Evolutionary conservation across 2,113 vertebrate genomes (phyloP), one percentile per base, ranked within the genome.

Genomic region (Corythoichthys haematopterus): DNA sequence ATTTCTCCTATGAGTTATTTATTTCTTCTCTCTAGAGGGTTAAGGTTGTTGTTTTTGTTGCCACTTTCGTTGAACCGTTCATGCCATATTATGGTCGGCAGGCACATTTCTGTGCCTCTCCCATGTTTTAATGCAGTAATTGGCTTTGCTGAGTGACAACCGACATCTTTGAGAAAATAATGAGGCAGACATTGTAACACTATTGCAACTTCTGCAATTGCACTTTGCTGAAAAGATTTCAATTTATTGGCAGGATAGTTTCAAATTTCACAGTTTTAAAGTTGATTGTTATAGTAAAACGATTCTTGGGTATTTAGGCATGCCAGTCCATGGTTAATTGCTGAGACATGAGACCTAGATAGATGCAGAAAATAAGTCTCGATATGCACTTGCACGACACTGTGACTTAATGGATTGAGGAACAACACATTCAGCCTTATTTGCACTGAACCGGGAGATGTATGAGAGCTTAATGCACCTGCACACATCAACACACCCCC

Each of bases 121-220:
- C 68, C 74, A 56, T 56, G 77, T 74, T 72, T 60, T 71, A 73
- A 77, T 79, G 71, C 51, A 15, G 76, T 87, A 79, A 87, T 80
- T 84, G 83, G 74, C 64, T 55, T 28, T 40, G 4, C 68, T 82
- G 85, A 80, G 65, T 82, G 77, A 80, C 85, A 77, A 35, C 35
- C 46, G 6, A 13, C 35, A 20, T 76, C 75, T 80, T 28, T 0
- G 63, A 68, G 80, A 69, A 72, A 75, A 78, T 85, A 84, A 84
- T 72, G 73, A 85, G 75, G 79, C 76, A 48, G 80, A 70, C 75
- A 76, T 81, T 82, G 83, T 78, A 50, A 74, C 61, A 7, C 12
- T 66, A 64, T 38, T 13, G 66, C 76, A 76, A 66, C 71, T 55
- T 66, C 71, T 53, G 72, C 58, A 80, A 77, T 83, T 81, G 76